phyloP scores from a whole-genome alignment of 2,888 invertebrate species.

The Dicranocentrus wangi region DNA sequence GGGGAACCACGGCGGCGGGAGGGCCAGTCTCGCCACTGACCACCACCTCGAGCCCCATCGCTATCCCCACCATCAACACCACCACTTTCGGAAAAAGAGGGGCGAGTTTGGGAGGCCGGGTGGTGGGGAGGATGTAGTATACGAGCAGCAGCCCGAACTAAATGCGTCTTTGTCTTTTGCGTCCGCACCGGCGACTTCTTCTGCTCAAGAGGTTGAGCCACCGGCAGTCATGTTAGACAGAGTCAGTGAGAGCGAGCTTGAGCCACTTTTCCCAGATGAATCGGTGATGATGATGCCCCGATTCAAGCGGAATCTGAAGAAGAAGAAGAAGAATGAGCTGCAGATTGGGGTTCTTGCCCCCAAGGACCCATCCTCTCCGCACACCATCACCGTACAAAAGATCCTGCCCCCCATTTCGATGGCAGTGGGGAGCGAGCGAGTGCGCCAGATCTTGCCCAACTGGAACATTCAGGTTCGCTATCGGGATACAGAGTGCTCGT shows the following conservation, averaged over 20 bases:
- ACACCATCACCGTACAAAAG: constrained; percentile 79
- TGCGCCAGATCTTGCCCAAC: constrained; percentile 78
- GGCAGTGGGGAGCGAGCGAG: constrained; percentile 77
- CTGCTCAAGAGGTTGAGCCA: constrained; percentile 32
- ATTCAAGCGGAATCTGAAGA: constrained; percentile 44
- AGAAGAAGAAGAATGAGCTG: constrained; percentile 74
- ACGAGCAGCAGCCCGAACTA: background rate
- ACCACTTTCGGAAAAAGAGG: background rate
- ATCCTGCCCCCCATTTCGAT: constrained; percentile 83
- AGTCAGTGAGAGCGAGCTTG: constrained; percentile 58
- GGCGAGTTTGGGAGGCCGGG: background rate
- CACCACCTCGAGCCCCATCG: background rate
- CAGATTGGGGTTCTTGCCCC: constrained; percentile 82
- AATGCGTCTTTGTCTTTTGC: background rate
- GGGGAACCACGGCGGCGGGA: constrained; percentile 4
- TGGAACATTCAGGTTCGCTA: constrained; percentile 82
- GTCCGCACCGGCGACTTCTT: constrained; percentile 16
- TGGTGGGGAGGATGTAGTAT: background rate
- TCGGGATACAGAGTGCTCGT: constrained; percentile 85
- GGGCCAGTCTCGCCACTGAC: background rate
- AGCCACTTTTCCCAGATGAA: constrained; percentile 54
- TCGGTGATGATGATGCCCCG: constrained; percentile 24
- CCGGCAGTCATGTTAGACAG: background rate
- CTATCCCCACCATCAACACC: background rate
- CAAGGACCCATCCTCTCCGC: constrained; percentile 79